phyloP scores from a whole-genome alignment of 2,797 vertebrate species.

The Austrolebias charrua region DNA sequence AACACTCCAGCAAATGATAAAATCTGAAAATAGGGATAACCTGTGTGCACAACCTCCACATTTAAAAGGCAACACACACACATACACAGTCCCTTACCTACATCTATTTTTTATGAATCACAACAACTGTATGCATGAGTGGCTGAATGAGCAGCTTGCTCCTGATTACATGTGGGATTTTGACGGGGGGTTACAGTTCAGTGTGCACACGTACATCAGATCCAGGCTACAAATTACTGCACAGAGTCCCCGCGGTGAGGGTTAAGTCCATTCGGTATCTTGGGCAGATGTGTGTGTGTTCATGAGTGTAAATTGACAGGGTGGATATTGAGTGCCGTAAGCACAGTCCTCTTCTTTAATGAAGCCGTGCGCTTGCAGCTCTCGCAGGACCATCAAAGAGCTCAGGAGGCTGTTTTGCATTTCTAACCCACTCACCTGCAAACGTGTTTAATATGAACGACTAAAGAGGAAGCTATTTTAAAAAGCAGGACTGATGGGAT shows the following conservation, averaged over 20 bases:
- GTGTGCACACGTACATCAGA: constrained; percentile 18
- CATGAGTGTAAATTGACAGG: constrained; percentile 26
- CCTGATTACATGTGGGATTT: constrained; percentile 18
- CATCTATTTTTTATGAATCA: constrained; percentile 20
- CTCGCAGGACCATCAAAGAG: constrained; percentile 21
- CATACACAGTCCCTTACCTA: background rate
- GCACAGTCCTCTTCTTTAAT: constrained; percentile 35
- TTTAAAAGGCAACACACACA: constrained; percentile 1
- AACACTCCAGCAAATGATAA: background rate
- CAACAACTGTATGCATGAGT: constrained; percentile 40
- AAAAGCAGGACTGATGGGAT: background rate
- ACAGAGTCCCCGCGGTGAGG: constrained; percentile 16
- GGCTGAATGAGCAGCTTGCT: constrained; percentile 27
- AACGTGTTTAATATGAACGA: constrained; percentile 1
- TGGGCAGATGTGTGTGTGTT: background rate
- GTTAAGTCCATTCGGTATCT: constrained; percentile 45
- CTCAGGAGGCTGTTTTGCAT: constrained; percentile 28
- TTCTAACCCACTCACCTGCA: constrained; percentile 20
- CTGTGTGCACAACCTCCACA: background rate
- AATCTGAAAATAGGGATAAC: background rate
- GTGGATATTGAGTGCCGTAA: constrained; percentile 15
- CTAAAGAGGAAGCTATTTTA: background rate
- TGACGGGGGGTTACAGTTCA: constrained; percentile 17
- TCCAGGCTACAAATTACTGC: constrained; percentile 22
- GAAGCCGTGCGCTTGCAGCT: constrained; percentile 21